Evolutionary conservation across 2,888 invertebrate genomes (phyloP).

Genomic region (Acleris literana): DNA sequence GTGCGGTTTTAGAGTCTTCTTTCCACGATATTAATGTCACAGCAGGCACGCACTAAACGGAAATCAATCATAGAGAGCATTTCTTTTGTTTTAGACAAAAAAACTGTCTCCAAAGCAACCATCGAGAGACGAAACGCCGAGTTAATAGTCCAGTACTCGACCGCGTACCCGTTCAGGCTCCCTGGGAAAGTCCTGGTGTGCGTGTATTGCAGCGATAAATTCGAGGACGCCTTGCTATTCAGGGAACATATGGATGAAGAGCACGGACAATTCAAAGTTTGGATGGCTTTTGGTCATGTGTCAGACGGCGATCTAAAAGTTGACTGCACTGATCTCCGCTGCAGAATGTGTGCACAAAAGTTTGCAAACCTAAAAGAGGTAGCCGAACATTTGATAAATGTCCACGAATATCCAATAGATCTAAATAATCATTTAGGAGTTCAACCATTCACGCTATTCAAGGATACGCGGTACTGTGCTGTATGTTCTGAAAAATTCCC

Average conservation of each 20-base stretch:
- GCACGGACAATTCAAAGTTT: slow-evolving; percentile 48
- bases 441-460: slow-evolving; percentile 52
- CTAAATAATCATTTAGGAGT: slow-evolving; percentile 50
- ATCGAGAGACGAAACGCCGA: slow-evolving; percentile 49
- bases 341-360: slow-evolving; percentile 47
- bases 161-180: slow-evolving; percentile 57
- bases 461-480: slow-evolving; percentile 48
- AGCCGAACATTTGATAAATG: slow-evolving; percentile 49
- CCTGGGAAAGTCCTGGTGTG: slow-evolving; percentile 48
- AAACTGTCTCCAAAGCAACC: slow-evolving; percentile 45
- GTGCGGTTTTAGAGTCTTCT: too few relatives aligned
- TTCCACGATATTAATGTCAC: too few relatives aligned
- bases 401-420: slow-evolving; percentile 48
- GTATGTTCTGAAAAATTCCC: slow-evolving; percentile 52
- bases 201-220: slow-evolving; percentile 51
- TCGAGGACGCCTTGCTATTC: slow-evolving; percentile 47
- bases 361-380: slow-evolving; percentile 46
- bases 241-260: slow-evolving; percentile 51
- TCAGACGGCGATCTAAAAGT: slow-evolving; percentile 49
- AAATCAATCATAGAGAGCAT: slow-evolving; percentile 45
- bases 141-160: slow-evolving; percentile 50
- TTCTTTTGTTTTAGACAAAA: slow-evolving; percentile 59
- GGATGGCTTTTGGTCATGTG: slow-evolving; percentile 46
- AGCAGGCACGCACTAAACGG: slow-evolving; percentile 10
- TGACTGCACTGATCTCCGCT: slow-evolving; percentile 54